Percentiles rank a stretch among this genome's conserved stretches.
phyloP scores from a whole-genome alignment of 2,113 vertebrate genomes.

The Edolisoma coerulescens region DNA sequence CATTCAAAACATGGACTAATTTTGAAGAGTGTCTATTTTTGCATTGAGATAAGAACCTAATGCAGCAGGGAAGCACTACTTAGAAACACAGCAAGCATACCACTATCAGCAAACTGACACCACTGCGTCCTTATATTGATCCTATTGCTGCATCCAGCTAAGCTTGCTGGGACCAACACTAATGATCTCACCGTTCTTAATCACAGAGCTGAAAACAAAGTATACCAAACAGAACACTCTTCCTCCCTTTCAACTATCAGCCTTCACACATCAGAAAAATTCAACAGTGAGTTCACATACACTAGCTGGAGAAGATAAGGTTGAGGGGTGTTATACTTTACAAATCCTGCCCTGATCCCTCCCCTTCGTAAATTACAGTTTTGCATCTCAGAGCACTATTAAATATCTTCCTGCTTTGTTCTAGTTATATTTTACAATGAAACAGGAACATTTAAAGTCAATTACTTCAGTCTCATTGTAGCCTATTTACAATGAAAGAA shows the following conservation, averaged over 20 bases:
- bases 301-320: neutral
- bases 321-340: neutral
- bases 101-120: neutral
- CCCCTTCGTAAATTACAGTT: neutral
- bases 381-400: neutral
- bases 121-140: conserved; percentile 7
- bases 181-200: conserved; percentile 43
- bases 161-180: conserved; percentile 7
- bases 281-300: neutral
- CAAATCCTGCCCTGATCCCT: neutral
- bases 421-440: neutral
- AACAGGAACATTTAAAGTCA: neutral
- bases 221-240: neutral
- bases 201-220: conserved; percentile 28
- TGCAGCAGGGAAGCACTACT: neutral
- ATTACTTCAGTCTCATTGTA: neutral
- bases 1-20: conserved; percentile 2
- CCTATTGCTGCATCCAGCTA: neutral
- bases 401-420: neutral
- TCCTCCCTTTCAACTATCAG: neutral
- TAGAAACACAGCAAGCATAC: conserved; percentile 12
- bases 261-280: neutral
- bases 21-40: conserved; percentile 9
- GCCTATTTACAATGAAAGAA: neutral
- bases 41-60: conserved; percentile 18